These are phyloP conservation scores for Nasonia giraulti DNA, from an alignment of 1,140 invertebrate genomes.

Conservation along the genomic window DNA sequence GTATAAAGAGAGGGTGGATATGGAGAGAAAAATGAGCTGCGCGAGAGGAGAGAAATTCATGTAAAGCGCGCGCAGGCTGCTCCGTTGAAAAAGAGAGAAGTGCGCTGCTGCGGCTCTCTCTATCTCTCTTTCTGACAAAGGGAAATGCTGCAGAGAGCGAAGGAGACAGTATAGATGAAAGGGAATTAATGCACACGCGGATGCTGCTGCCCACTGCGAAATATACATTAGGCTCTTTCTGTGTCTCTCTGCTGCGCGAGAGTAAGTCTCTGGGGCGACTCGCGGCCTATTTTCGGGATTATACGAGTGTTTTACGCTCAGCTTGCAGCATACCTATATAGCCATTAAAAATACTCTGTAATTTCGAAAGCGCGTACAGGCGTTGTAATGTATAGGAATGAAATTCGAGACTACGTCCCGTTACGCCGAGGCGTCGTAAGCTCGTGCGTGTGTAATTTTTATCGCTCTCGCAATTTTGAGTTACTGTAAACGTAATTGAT, in stretches of 20 bases:
- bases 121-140: background rate
- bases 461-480: background rate
- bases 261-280: background rate
- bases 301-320: background rate
- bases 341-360: no score
- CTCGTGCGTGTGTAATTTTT: background rate
- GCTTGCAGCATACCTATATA: no score
- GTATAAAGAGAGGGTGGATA: background rate
- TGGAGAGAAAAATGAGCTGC: slow-evolving; percentile 28
- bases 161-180: slow-evolving; percentile 13
- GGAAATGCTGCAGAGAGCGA: background rate
- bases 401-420: background rate
- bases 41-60: slow-evolving; percentile 36
- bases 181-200: background rate
- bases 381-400: background rate
- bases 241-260: background rate
- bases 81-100: slow-evolving; percentile 29
- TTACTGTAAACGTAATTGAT: background rate
- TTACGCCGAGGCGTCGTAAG: background rate
- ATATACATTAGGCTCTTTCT: background rate
- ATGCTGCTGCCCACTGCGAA: background rate
- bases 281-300: slow-evolving; percentile 4
- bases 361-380: background rate
- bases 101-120: background rate
- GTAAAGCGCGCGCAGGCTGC: slow-evolving; percentile 25